Evolutionary conservation across 2,113 vertebrate species (phyloP), one percentile per base, ranked within the genome.

Genomic region (Dascyllus trimaculatus): DNA sequence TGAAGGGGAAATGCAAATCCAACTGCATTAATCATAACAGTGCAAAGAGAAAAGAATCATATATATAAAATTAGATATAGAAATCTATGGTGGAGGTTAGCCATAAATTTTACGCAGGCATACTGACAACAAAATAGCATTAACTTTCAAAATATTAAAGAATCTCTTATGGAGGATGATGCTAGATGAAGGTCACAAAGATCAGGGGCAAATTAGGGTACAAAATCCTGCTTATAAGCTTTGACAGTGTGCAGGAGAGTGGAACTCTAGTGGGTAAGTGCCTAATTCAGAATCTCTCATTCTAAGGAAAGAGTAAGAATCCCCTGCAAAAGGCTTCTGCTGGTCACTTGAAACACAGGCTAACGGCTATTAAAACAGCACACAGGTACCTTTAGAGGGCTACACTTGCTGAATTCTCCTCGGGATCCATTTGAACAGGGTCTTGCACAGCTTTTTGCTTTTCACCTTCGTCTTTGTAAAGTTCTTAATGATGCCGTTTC

Each of bases 401-500:
- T 91, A 93, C 56, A 88, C 85, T 56, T 69, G 80, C 45, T 92
- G 88, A 52, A 85, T 88, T 84, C 90, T 95, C 70, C 84, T 91
- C 14, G 93, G 93, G 64, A 94, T 82, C 94, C 91, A 94, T 54
- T 89, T 91, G 25, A 93, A 82, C 11, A 95, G 82, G 29, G 89
- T 92, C 83, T 91, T 93, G 88, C 88, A 94, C 57, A 95, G 73
- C 77, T 93, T 95, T 90, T 94, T 93, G 83, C 93, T 92, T 81
- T 91, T 94, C 45, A 89, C 68, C 83, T 91, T 93, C 46, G 88
- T 89, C 85, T 89, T 94, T 72, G 77, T 73, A 35, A 93, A 78
- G 58, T 85, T 90, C 86, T 89, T 93, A 19, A 78, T 62, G 59
- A 92, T 22, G 26, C 75, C 64, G 13, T 87, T 89, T 79, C 85